Base-by-base conservation (phyloP, 2,888 invertebrate species). In the Micoletzkya japonica region DNA sequence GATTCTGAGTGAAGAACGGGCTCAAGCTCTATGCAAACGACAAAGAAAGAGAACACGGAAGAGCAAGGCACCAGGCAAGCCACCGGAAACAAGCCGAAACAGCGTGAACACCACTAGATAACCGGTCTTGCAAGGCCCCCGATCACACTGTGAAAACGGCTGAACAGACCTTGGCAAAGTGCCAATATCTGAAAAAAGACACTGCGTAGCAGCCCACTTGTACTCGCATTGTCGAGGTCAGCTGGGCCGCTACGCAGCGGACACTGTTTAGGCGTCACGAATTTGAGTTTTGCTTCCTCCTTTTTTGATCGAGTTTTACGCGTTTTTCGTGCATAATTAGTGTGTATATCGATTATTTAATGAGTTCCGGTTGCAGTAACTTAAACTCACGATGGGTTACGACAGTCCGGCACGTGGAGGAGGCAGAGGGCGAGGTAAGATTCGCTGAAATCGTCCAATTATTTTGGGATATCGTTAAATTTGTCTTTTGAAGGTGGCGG, bases 401-500 rank as follows among this genome's bases (percentile, higher is more conserved):
- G 77, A 78, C 58, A 73, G 73, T 54, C 77, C 77, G 59, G 63
- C 72, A 59, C 66, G 77, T 68, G 76, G 77, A 32, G 64, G 72
- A 49, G 32, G 69, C 37, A 56, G 72, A 36, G 66, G 71, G 58
- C 59, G 64, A 68, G 72, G n/a, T n/a, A n/a, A n/a, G n/a, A n/a
- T n/a, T n/a, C n/a, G n/a, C n/a, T n/a, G 54, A 37, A 37, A n/a
- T n/a, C n/a, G n/a, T n/a, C n/a, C n/a, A n/a, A n/a, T n/a, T n/a
- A n/a, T n/a, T n/a, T n/a, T n/a, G n/a, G n/a, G n/a, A n/a, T n/a
- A n/a, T n/a, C n/a, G n/a, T n/a, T n/a, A n/a, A n/a, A n/a, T n/a
- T n/a, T 78, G 78, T 77, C 77, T 75, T 77, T 67, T 70, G 77
- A 78, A 54, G 72, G 73, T 54, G 76, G 76, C 61, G 63, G 70